These are phyloP conservation scores for Cromileptes altivelis DNA, from an alignment of 2,113 vertebrate genomes.

Conservation along the genomic window DNA sequence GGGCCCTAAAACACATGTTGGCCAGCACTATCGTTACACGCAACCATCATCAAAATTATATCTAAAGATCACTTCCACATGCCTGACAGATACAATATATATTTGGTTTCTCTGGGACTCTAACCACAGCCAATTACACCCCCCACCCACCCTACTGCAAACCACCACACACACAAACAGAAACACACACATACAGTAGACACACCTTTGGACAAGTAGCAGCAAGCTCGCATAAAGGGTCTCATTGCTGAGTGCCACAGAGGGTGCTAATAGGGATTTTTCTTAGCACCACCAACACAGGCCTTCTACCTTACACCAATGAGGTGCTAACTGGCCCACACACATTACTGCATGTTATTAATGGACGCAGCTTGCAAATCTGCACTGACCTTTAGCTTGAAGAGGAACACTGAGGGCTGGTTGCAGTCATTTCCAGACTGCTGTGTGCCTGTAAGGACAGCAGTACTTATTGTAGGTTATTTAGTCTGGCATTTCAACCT, in stretches of 20 bases:
- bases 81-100: slow-evolving; percentile 67
- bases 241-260: slow-evolving; percentile 59
- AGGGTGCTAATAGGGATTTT: slow-evolving; percentile 67
- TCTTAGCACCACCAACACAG: slow-evolving; percentile 31
- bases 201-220: slow-evolving; percentile 70
- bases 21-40: slow-evolving; percentile 13
- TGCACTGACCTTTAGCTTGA: slow-evolving; percentile 23
- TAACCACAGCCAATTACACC: slow-evolving; percentile 67
- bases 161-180: slow-evolving; percentile 36
- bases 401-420: background rate
- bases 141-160: slow-evolving; percentile 29
- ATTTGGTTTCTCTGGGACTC: slow-evolving; percentile 70
- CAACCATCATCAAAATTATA: slow-evolving; percentile 39
- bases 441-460: background rate
- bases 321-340: slow-evolving; percentile 63
- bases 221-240: slow-evolving; percentile 61
- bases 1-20: slow-evolving; percentile 47
- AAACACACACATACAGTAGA: slow-evolving; percentile 44
- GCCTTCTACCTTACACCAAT: slow-evolving; percentile 33
- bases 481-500: background rate
- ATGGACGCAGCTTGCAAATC: slow-evolving; percentile 12
- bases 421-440: background rate
- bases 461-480: background rate
- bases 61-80: slow-evolving; percentile 49
- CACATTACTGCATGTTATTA: slow-evolving; percentile 24